Conservation (phyloP, 2,888 invertebrate species). For the Acanthopleura granulata region DNA sequence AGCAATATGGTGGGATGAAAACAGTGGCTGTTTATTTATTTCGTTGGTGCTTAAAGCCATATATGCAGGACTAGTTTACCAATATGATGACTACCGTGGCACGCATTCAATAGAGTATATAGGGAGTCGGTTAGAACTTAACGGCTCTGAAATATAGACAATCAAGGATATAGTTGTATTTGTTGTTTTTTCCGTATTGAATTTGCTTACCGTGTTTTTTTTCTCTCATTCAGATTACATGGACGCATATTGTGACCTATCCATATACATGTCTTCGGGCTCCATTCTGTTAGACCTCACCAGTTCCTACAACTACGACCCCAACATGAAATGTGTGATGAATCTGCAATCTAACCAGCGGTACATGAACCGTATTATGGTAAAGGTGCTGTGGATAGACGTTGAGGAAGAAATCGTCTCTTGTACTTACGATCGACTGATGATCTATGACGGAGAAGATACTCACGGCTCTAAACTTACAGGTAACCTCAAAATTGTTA, state of each 20-base stretch:
- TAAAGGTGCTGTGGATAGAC: background rate
- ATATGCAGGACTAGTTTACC: too few relatives aligned
- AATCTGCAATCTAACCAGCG: background rate
- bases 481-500: background rate
- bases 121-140: too few relatives aligned
- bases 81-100: too few relatives aligned
- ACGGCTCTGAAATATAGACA: too few relatives aligned
- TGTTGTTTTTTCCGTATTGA: too few relatives aligned
- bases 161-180: too few relatives aligned
- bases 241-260: background rate
- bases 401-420: background rate
- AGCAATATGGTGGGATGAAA: too few relatives aligned
- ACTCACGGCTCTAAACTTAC: background rate
- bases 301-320: background rate
- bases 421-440: conserved; percentile 12
- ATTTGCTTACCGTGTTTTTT: too few relatives aligned
- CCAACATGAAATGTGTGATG: background rate
- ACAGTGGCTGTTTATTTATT: too few relatives aligned
- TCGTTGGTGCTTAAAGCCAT: too few relatives aligned
- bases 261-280: background rate
- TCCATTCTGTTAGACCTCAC: background rate
- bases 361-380: conserved; percentile 8
- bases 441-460: background rate
- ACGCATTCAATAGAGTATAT: too few relatives aligned
- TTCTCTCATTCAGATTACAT: background rate